These are phyloP conservation scores for Mercenaria mercenaria DNA, from an alignment of 1,140 invertebrate species.

Conservation along the genomic window DNA sequence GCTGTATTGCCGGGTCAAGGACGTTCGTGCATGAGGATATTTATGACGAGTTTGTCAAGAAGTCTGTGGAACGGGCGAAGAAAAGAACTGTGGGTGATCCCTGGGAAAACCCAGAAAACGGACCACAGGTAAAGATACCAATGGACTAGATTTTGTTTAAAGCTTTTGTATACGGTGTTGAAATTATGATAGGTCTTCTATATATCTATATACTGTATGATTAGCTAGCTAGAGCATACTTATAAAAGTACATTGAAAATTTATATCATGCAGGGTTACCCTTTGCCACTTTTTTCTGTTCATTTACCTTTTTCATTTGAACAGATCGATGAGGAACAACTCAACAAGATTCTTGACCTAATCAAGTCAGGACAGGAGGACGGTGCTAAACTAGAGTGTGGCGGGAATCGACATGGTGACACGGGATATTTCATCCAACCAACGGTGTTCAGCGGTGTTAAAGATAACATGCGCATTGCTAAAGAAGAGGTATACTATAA, in stretches of 20 bases:
- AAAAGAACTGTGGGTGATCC: constrained; percentile 63
- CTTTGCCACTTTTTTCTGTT: too few species aligned
- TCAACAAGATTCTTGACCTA: constrained; percentile 91
- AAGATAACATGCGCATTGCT: constrained; percentile 97
- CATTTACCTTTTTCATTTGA: background rate
- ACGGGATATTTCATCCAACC: constrained; percentile 96
- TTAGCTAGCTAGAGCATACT: too few species aligned
- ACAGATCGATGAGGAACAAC: constrained; percentile 93
- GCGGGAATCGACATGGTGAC: constrained; percentile 90
- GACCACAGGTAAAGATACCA: constrained; percentile 27
- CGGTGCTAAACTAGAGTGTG: constrained; percentile 94
- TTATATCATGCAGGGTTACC: too few species aligned
- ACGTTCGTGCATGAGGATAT: constrained; percentile 85
- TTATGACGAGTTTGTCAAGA: constrained; percentile 84
- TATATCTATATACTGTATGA: too few species aligned
- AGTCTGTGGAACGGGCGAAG: constrained; percentile 89
- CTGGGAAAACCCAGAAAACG: constrained; percentile 30
- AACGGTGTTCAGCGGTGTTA: constrained; percentile 97
- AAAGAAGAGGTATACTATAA: constrained; percentile 94
- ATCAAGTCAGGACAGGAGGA: constrained; percentile 92
- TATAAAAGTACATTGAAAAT: too few species aligned
- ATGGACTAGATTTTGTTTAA: too few species aligned
- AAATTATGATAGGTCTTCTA: too few species aligned
- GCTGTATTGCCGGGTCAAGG: constrained; percentile 82
- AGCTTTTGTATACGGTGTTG: too few species aligned